These are phyloP conservation scores for Penaeus monodon DNA, from an alignment of 2,888 invertebrate genomes.

Conservation along the genomic window DNA sequence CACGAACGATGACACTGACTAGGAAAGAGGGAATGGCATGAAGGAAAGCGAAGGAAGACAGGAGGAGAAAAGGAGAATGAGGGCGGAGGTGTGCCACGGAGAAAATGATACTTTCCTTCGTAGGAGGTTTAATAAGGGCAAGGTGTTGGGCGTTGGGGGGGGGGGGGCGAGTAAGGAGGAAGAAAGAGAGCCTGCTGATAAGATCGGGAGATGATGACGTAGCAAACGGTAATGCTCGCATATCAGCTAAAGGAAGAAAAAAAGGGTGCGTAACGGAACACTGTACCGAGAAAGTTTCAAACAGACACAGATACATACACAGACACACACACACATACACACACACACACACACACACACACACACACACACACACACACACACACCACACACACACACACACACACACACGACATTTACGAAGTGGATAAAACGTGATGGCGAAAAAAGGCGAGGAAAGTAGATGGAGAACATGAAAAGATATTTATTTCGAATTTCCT, in stretches of 20 bases:
- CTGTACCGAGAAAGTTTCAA: no score
- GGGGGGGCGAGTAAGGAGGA: neutral
- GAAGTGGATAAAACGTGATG: no score
- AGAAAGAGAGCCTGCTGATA: neutral
- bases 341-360: conserved; percentile 21
- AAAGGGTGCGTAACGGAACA: no score
- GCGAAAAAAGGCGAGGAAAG: neutral
- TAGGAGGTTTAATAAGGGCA: neutral
- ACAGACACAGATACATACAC: conserved; percentile 26
- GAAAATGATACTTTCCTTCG: neutral
- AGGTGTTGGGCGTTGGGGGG: neutral
- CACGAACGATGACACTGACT: no score
- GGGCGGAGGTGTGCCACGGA: no score
- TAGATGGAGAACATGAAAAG: neutral
- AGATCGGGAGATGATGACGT: neutral
- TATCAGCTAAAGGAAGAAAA: no score
- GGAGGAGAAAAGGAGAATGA: no score
- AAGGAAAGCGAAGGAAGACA: no score
- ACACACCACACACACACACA: conserved; percentile 8
- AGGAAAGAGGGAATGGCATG: no score
- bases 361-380: neutral
- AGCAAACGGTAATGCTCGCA: neutral
- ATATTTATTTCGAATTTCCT: neutral
- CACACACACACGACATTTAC: neutral
- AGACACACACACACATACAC: conserved; percentile 29